These are phyloP conservation scores for Nibea albiflora DNA, from an alignment of 2,113 vertebrate genomes.

Conservation along the genomic window DNA sequence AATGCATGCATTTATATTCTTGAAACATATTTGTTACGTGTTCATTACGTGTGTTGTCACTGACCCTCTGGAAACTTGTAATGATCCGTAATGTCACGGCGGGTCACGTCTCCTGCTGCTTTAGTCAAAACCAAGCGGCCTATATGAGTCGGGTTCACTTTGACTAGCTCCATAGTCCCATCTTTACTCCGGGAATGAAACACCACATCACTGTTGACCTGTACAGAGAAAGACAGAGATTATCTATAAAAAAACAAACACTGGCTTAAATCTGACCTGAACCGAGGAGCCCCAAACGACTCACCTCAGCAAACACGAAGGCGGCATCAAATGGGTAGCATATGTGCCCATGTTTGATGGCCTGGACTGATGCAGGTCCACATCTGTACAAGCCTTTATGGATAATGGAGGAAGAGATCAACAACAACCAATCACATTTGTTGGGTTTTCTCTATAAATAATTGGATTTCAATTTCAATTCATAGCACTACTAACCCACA, in stretches of 20 bases:
- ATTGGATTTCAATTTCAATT: background rate
- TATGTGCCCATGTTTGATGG: conserved; percentile 93
- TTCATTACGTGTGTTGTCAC: background rate
- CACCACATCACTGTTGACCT: conserved; percentile 96
- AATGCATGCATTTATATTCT: background rate
- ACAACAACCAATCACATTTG: background rate
- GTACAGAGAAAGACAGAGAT: conserved; percentile 14
- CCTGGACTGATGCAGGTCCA: conserved; percentile 93
- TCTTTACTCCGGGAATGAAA: conserved; percentile 88
- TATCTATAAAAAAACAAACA: background rate
- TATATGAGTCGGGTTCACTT: conserved; percentile 85
- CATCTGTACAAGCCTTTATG: conserved; percentile 94
- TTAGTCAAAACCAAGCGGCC: conserved; percentile 93
- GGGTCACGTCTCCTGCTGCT: conserved; percentile 81
- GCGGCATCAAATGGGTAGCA: conserved; percentile 94
- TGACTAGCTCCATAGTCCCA: conserved; percentile 83
- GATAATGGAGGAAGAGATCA: conserved; percentile 10
- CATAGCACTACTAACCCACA: background rate
- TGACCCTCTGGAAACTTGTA: conserved; percentile 97
- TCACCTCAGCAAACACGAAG: conserved; percentile 95
- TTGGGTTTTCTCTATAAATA: background rate
- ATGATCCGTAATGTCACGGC: conserved; percentile 87
- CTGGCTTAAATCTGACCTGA: background rate
- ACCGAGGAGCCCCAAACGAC: background rate
- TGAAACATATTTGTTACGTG: background rate